Evolutionary conservation across 2,888 invertebrate genomes (phyloP), one percentile per base, ranked within the genome.

Genomic region (Drosophila neonasuta): DNA sequence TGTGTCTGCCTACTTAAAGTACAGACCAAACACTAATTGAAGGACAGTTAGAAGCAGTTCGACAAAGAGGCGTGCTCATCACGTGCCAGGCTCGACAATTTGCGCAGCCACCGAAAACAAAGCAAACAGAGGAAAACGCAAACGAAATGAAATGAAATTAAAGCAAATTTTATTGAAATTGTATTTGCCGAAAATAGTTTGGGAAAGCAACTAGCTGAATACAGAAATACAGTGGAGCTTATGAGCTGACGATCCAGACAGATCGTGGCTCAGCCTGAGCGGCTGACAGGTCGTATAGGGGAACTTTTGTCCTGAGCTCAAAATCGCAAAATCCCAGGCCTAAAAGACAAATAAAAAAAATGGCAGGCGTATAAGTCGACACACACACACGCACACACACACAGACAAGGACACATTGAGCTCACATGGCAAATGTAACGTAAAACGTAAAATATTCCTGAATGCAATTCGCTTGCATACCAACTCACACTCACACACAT

Each of bases 361-460:
- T 69, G 72, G 69, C 58, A 73, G 72, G 77, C 74, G 74, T 63
- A 80, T 48, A 83, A 79, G 65, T 66, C 69, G 65, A 54, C 45
- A 57, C 68, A 60, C 70, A 76, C 70, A 65, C 49, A 58, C 55
- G 54, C 49, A 29, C 29, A 48, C 15, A 65, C 41, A 60, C 39
- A 52, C 52, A 63, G 32, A 50, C 49, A 72, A 8, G 36, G 11
- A 59, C 20, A n/a, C 30, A 34, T 59, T 63, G 64, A 74, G 75
- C 71, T 74, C 77, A 72, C 67, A 78, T 75, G 73, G 74, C 64
- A 77, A 73, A 74, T 79, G 86, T 82, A 83, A 80, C 86, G 80
- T 80, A 77, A 86, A 87, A 87, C 87, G 86, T 84, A 88, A 88
- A 88, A 88, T 88, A 86, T 86, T 87, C 80, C 80, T 86, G 84